Percentiles rank a stretch among this genome's conserved stretches.
Conservation (phyloP, 1,140 invertebrate species). For the Muscidifurax raptorellus region DNA sequence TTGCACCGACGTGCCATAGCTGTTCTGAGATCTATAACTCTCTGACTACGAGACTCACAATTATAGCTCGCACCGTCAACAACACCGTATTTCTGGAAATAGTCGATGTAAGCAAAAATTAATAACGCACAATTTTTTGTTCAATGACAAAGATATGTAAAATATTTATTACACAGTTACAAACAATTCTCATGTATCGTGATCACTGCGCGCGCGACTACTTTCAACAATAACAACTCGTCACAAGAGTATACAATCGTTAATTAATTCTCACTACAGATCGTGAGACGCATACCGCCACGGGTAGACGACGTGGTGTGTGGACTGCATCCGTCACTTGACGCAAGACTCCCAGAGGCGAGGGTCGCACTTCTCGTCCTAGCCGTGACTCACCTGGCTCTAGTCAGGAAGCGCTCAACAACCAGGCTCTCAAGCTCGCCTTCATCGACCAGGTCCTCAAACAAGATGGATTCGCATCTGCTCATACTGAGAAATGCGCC, state of each 20-base stretch:
- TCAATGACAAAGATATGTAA: slow-evolving; percentile 5
- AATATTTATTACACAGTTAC: slow-evolving; percentile 15
- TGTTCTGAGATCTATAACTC: slow-evolving; percentile 84
- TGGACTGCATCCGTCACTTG: slow-evolving; percentile 84
- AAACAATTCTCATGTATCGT: slow-evolving; percentile 21
- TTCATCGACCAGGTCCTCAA: slow-evolving; percentile 83
- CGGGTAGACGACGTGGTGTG: slow-evolving; percentile 85
- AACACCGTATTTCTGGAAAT: slow-evolving; percentile 78
- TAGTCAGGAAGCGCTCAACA: slow-evolving; percentile 76
- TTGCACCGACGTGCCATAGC: too few species aligned
- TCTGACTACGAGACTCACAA: slow-evolving; percentile 83
- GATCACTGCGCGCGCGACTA: slow-evolving; percentile 1
- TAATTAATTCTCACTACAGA: slow-evolving; percentile 64
- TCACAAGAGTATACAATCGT: slow-evolving; percentile 9
- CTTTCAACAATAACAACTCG: slow-evolving; percentile 22
- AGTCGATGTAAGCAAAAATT: slow-evolving; percentile 73
- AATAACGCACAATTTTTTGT: neutral
- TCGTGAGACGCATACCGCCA: slow-evolving; percentile 81
- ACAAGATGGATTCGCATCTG: slow-evolving; percentile 83
- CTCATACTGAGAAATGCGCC: slow-evolving; percentile 77
- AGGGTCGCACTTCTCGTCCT: slow-evolving; percentile 82
- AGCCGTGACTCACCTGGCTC: slow-evolving; percentile 83
- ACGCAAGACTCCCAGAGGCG: slow-evolving; percentile 83
- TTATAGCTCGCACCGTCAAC: slow-evolving; percentile 79
- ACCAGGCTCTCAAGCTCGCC: slow-evolving; percentile 72